phyloP scores from a whole-genome alignment of 2,113 vertebrate species.

The Salvelinus sp. region DNA sequence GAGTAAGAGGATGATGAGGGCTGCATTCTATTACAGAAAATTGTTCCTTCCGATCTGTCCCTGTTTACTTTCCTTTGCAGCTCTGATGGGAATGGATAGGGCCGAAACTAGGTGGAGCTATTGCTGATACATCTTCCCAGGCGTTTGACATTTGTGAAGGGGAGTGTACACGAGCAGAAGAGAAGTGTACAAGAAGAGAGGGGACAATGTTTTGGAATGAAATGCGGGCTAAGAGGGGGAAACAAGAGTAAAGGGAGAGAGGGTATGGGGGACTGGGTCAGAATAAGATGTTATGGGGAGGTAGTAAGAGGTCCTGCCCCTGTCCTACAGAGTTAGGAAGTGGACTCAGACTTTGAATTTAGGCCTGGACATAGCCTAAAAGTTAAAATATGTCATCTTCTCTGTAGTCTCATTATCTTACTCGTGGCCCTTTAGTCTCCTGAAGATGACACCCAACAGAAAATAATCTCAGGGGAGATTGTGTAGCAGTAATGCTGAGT shows the following conservation, averaged over 20 bases:
- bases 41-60: conserved; percentile 42
- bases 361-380: background rate
- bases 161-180: background rate
- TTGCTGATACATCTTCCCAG: conserved; percentile 55
- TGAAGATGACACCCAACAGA: conserved; percentile 73
- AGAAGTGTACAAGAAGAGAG: background rate
- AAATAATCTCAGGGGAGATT: conserved; percentile 70
- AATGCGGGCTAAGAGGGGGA: conserved; percentile 3
- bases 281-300: conserved; percentile 36
- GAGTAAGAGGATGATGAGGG: conserved; percentile 47
- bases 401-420: conserved; percentile 49
- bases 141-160: conserved; percentile 22
- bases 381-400: conserved; percentile 33
- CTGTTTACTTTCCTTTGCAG: conserved; percentile 43
- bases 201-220: conserved; percentile 61
- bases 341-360: background rate
- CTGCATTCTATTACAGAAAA: conserved; percentile 58
- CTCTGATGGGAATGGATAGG: conserved; percentile 24
- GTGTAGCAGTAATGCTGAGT: conserved; percentile 73
- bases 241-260: conserved; percentile 28
- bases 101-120: conserved; percentile 69
- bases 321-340: conserved; percentile 23
- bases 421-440: conserved; percentile 28
- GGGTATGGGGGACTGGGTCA: conserved; percentile 51
- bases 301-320: background rate